These are phyloP conservation scores for Lepidurus arcticus DNA, from an alignment of 1,140 invertebrate species.

Conservation along the genomic window DNA sequence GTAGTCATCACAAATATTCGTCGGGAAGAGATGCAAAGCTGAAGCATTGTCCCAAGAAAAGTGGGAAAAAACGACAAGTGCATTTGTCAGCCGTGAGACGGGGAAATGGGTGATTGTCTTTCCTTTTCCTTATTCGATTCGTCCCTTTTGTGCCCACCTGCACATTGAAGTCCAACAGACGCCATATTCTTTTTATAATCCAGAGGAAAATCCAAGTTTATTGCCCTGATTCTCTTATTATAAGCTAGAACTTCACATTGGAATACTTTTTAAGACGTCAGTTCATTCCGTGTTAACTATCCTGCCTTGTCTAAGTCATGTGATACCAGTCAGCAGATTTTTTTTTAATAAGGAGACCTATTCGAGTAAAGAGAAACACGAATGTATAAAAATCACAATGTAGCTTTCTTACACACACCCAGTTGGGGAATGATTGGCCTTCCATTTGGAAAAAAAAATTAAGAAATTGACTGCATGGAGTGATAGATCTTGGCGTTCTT, in stretches of 20 bases:
- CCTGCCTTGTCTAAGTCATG: conserved; percentile 16
- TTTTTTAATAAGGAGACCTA: neutral
- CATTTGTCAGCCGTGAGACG: neutral
- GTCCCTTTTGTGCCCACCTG: neutral
- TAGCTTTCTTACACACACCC: no score
- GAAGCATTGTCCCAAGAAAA: conserved; percentile 23
- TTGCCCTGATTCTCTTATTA: neutral
- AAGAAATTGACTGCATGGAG: neutral
- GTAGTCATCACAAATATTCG: conserved; percentile 25
- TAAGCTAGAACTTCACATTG: neutral
- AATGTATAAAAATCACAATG: neutral
- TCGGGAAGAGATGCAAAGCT: conserved; percentile 27
- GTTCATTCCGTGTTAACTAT: neutral
- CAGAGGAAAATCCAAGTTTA: neutral
- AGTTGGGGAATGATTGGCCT: no score
- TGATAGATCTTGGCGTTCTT: neutral
- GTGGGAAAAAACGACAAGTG: conserved; percentile 13
- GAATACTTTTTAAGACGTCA: neutral
- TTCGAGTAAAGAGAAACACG: neutral
- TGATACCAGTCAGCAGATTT: neutral
- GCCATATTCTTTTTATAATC: neutral
- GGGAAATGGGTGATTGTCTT: neutral
- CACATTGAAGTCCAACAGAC: neutral
- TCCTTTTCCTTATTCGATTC: neutral
- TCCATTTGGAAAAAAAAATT: no score